These are phyloP conservation scores for Aplocera efformata DNA, from an alignment of 2,888 invertebrate species.

Conservation along the genomic window DNA sequence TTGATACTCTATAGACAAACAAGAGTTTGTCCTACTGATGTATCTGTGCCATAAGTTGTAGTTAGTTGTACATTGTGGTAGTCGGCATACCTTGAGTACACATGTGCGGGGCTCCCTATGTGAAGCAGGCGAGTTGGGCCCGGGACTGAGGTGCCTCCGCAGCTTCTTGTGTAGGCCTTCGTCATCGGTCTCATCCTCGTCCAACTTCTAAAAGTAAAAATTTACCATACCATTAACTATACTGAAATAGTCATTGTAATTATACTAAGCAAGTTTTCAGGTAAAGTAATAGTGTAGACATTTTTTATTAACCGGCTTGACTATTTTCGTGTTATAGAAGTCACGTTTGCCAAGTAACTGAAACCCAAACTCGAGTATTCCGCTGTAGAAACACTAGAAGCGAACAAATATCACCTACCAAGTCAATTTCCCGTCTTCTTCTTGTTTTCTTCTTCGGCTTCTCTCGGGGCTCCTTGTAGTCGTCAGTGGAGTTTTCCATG, in stretches of 20 bases:
- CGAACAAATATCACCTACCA: constrained; percentile 40
- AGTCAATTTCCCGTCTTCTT: constrained; percentile 69
- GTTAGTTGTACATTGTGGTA: constrained; percentile 3
- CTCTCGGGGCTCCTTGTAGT: constrained; percentile 56
- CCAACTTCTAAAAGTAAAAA: constrained; percentile 45
- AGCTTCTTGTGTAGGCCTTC: constrained; percentile 62
- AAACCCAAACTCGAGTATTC: no score
- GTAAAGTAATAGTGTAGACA: no score
- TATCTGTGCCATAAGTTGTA: no score
- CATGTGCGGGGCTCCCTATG: constrained; percentile 89
- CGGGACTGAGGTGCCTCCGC: constrained; percentile 59
- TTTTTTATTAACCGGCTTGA: no score
- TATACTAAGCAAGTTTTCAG: no score
- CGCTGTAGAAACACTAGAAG: background rate
- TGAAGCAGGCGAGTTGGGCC: constrained; percentile 78
- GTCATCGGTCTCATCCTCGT: constrained; percentile 73
- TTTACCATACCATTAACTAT: constrained; percentile 1
- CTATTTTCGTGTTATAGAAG: no score
- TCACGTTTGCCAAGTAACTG: no score
- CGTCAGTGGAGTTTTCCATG: constrained; percentile 67
- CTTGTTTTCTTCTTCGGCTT: constrained; percentile 66
- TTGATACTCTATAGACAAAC: no score
- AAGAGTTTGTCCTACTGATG: no score
- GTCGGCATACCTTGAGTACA: constrained; percentile 82
- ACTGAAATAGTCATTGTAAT: no score